Percentiles rank a stretch among this genome's conserved stretches.
Conservation (phyloP, 2,113 vertebrate genomes). For the Zapus hudsonius region DNA sequence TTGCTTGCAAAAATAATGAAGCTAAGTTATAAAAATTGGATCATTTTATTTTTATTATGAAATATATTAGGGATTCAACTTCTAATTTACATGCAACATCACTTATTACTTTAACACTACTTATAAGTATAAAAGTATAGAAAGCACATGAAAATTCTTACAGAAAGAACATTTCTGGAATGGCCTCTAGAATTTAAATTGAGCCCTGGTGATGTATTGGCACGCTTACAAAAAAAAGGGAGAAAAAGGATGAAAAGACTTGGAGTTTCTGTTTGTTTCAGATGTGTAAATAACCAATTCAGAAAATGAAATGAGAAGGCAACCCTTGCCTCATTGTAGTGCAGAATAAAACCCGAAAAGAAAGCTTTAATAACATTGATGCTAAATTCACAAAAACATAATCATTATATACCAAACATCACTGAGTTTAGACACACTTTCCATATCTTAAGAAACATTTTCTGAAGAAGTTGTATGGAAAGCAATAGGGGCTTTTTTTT, state of each 20-base stretch:
- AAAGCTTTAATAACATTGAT: constrained; percentile 41
- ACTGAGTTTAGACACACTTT: constrained; percentile 30
- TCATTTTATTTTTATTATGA: neutral
- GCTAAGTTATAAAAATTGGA: neutral
- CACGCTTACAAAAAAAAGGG: neutral
- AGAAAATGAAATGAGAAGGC: neutral
- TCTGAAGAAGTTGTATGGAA: neutral
- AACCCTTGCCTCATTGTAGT: neutral
- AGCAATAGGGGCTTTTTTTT: constrained; percentile 36
- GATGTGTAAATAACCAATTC: neutral
- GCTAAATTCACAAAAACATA: constrained; percentile 23
- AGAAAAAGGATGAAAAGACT: neutral
- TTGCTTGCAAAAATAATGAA: neutral
- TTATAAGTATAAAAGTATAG: constrained; percentile 18
- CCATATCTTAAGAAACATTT: constrained; percentile 19
- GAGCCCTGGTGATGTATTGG: neutral
- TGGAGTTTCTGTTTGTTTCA: neutral
- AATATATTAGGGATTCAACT: neutral
- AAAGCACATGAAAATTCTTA: constrained; percentile 34
- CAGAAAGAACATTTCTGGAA: neutral
- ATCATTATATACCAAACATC: neutral
- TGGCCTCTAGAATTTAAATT: neutral
- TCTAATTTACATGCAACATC: constrained; percentile 32
- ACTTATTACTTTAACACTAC: neutral
- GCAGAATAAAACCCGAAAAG: neutral